A percentile compares a stretch with the other conserved stretches of the same genome.
phyloP scores from a whole-genome alignment of 92 coral and sea anemone genomes.

The Diadumene lineata region DNA sequence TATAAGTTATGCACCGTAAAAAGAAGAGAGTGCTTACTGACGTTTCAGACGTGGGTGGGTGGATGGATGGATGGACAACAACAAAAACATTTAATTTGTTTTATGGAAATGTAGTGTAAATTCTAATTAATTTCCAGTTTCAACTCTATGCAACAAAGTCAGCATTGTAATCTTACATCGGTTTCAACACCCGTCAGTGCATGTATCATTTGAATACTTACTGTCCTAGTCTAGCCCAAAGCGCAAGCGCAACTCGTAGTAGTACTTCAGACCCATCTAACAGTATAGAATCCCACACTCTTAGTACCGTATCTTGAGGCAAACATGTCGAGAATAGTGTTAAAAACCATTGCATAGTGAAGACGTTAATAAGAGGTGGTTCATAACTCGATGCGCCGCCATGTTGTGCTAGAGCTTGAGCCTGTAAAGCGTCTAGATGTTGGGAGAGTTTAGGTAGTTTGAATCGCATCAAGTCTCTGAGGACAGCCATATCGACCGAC shows the following conservation, averaged over 20 bases:
- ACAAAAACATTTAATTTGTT: too few relatives aligned
- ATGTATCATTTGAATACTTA: too few relatives aligned
- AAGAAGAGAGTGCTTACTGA: too few relatives aligned
- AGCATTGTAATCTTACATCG: too few relatives aligned
- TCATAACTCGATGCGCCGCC: constrained; percentile 80
- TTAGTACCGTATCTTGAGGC: constrained; percentile 92
- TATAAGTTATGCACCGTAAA: too few relatives aligned
- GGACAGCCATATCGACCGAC: constrained; percentile 98
- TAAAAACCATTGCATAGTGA: constrained; percentile 99
- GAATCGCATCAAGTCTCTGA: constrained; percentile 90
- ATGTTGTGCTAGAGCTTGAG: constrained; percentile 80
- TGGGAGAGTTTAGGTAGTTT: constrained; percentile 86
- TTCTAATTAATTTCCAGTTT: too few relatives aligned
- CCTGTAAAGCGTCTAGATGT: constrained; percentile 85
- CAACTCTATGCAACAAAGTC: too few relatives aligned
- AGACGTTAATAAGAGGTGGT: constrained; percentile 97
- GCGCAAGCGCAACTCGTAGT: constrained; percentile 92
- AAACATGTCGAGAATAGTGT: constrained; percentile 95
- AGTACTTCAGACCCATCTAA: constrained; percentile 97
- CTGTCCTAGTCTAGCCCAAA: constrained; percentile 98
- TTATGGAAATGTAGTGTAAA: too few relatives aligned
- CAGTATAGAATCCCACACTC: constrained; percentile 98
- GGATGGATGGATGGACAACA: too few relatives aligned
- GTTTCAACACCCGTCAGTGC: too few relatives aligned
- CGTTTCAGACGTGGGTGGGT: too few relatives aligned